phyloP scores from a whole-genome alignment of 1,140 invertebrate species.

The Pseudomyrmex sp. region DNA sequence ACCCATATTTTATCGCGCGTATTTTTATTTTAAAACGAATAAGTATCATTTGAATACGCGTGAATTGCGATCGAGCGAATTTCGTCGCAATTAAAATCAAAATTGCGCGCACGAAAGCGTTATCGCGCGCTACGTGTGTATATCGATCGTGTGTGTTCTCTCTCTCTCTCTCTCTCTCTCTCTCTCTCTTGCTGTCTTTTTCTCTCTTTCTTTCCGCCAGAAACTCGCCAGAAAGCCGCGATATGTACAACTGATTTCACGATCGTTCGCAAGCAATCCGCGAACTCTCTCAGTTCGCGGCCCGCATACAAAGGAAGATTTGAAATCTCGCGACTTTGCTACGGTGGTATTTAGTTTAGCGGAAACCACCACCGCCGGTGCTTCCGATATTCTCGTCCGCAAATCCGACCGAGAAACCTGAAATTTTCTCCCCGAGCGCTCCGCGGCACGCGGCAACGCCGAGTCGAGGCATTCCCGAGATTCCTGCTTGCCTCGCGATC shows the following conservation, averaged over 20 bases:
- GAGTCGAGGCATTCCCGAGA: slow-evolving; percentile 55
- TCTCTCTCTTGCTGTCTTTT: no score
- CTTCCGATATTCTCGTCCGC: slow-evolving; percentile 44
- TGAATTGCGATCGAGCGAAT: neutral
- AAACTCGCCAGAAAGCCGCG: slow-evolving; percentile 30
- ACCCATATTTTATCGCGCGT: neutral
- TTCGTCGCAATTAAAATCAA: slow-evolving; percentile 9
- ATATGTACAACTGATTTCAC: neutral
- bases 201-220: neutral
- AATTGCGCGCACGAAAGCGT: neutral
- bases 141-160: no score
- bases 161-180: no score
- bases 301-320: slow-evolving; percentile 38
- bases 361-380: slow-evolving; percentile 8
- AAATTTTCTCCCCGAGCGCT: slow-evolving; percentile 62
- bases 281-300: neutral
- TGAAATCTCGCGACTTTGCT: slow-evolving; percentile 55
- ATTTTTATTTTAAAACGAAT: slow-evolving; percentile 2
- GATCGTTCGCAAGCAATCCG: slow-evolving; percentile 15
- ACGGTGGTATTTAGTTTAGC: slow-evolving; percentile 63
- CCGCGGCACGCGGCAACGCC: slow-evolving; percentile 46
- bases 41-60: slow-evolving; percentile 12
- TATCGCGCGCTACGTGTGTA: neutral
- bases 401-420: slow-evolving; percentile 61
- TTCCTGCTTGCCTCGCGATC: slow-evolving; percentile 59